Conservation (phyloP, 53 echinoderm and acorn worm species). For the Holothuria leucospilota region DNA sequence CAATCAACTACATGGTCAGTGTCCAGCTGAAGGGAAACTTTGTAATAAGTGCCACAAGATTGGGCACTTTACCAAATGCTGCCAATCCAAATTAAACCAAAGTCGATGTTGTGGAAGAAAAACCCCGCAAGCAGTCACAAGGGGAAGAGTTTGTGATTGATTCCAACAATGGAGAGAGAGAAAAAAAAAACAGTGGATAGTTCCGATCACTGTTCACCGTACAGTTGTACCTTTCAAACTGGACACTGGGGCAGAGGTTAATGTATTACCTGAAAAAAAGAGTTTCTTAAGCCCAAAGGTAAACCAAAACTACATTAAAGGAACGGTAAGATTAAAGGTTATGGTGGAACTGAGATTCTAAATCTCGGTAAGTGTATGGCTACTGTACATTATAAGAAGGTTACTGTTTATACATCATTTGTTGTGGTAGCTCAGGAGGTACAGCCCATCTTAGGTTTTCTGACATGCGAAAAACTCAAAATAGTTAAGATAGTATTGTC, state of each 20-base stretch:
- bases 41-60: not conserved
- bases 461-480: constrained; percentile 6
- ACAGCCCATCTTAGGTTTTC: constrained; percentile 10
- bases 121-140: not conserved
- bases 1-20: constrained; percentile 4
- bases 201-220: too few relatives aligned
- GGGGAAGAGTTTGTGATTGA: constrained; percentile 14
- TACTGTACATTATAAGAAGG: not conserved
- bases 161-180: not conserved
- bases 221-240: too few relatives aligned
- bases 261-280: too few relatives aligned
- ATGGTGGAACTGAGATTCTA: not conserved
- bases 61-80: too few relatives aligned
- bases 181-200: too few relatives aligned
- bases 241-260: too few relatives aligned
- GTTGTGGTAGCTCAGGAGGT: constrained; percentile 5
- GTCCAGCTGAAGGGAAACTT: constrained; percentile 33
- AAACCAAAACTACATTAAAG: not conserved
- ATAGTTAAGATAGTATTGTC: constrained; percentile 28
- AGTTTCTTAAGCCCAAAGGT: too few relatives aligned
- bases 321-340: constrained; percentile 17
- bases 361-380: constrained; percentile 13
- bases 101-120: too few relatives aligned
- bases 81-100: too few relatives aligned
- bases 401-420: not conserved